Evolutionary conservation across 37 sponge, comb jelly and placozoan species (phyloP), one percentile per base, ranked within the genome.

Genomic region (Petrosia ficiformis): DNA sequence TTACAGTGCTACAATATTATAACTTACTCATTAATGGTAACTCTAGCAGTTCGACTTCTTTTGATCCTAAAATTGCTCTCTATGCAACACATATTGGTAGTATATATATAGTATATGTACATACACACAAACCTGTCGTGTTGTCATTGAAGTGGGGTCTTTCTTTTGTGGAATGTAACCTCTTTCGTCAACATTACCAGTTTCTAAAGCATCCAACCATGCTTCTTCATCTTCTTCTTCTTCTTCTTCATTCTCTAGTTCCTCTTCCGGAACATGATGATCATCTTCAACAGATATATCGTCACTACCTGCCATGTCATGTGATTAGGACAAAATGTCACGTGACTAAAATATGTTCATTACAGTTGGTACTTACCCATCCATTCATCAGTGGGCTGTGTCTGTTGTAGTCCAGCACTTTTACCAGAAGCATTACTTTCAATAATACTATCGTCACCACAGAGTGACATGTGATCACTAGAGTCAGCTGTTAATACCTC

Each of bases 171-270:
- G 92, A 26, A 91, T 79, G 71, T 91, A 91, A 19, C 92, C 92
- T 75, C 79, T 82, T 31, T 86, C 76, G 38, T 91, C 79, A 48
- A 91, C 83, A 29, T 75, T 69, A 25, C 92, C 92, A 31, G 74
- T 44, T 74, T 91, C 92, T 65, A 91, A 44, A 28, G 92, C 92
- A 57, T 72, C 72, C 4, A 91, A 79, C 92, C 92, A 91, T 65
- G 76, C 86, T 70, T 85, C 91, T 59, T 90, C 91, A 26, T 90
- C 91, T 8, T 41, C 75, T 25, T 82, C 79, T 4, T 54, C 79
- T 5, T 36, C 35, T 3, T 32, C 63, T 1, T 80, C 72, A 0
- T 78, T 57, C 43, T 41, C n/a, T n/a, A n/a, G 41, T 14, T 11
- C 43, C 65, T 40, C 64, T 75, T 2, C 42, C 36, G 5, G 29